phyloP scores from a whole-genome alignment of 30 jellyfish, hydroid and myxozoan genomes.

The Pelagia noctiluca region DNA sequence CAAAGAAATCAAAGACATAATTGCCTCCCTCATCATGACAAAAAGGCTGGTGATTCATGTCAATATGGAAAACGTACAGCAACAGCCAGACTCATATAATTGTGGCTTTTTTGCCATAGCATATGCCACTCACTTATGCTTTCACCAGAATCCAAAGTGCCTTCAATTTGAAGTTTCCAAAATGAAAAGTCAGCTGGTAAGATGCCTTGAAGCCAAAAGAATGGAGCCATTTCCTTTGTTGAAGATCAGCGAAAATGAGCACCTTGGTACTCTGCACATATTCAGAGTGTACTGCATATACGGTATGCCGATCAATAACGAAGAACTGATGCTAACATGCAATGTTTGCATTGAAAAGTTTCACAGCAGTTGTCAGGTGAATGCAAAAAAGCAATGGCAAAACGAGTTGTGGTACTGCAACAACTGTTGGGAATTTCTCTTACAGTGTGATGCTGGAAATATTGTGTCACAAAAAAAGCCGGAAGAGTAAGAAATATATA shows the following conservation, averaged over 20 bases:
- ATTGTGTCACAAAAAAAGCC: no score
- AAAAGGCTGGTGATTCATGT: slow-evolving; percentile 15
- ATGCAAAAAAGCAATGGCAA: slow-evolving; percentile 19
- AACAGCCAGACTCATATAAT: slow-evolving; percentile 23
- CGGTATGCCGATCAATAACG: slow-evolving; percentile 27
- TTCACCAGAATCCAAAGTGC: neutral
- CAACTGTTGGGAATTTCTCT: slow-evolving; percentile 16
- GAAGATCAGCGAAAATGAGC: slow-evolving; percentile 9
- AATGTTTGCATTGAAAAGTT: slow-evolving; percentile 27
- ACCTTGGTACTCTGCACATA: slow-evolving; percentile 34
- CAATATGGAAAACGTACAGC: slow-evolving; percentile 32
- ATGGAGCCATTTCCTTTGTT: slow-evolving; percentile 26
- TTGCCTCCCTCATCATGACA: slow-evolving; percentile 24
- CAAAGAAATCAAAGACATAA: slow-evolving; percentile 17
- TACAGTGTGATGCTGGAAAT: no score
- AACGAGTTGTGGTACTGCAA: slow-evolving; percentile 34
- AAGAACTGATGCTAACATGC: slow-evolving; percentile 25
- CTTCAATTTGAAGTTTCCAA: neutral
- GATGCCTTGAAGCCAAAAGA: neutral
- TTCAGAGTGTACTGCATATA: slow-evolving; percentile 32
- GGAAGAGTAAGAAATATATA: no score
- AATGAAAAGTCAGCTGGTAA: neutral
- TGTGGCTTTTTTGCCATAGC: neutral
- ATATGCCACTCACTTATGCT: neutral
- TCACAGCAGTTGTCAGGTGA: slow-evolving; percentile 15